These are phyloP conservation scores for Pteronura brasiliensis DNA, from an alignment of 2,113 vertebrate genomes.

Conservation along the genomic window DNA sequence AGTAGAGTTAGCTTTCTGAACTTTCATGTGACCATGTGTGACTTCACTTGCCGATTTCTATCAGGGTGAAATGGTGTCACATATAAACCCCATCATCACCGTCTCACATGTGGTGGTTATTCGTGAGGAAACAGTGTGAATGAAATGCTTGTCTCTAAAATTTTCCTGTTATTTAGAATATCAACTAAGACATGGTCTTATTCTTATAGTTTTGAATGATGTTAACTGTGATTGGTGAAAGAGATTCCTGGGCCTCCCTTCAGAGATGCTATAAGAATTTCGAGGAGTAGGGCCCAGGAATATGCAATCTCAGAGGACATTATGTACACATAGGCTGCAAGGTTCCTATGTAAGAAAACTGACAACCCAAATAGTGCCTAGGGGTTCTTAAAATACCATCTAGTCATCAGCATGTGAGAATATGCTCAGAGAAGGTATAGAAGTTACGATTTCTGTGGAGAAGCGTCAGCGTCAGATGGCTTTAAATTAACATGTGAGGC, in stretches of 20 bases:
- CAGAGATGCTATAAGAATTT: not conserved
- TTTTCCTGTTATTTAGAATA: not conserved
- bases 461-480: not conserved
- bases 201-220: not conserved
- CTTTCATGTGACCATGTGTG: not conserved
- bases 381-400: not conserved
- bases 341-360: not conserved
- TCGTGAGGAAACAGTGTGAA: not conserved
- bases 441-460: not conserved
- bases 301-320: not conserved
- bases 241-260: not conserved
- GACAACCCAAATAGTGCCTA: not conserved
- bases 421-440: not conserved
- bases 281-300: not conserved
- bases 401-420: not conserved
- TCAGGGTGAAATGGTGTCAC: not conserved
- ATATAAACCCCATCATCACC: not conserved
- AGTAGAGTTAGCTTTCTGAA: not conserved
- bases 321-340: not conserved
- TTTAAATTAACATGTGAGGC: not conserved
- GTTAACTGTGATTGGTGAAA: not conserved
- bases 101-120: not conserved
- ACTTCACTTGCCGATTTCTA: not conserved
- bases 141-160: not conserved
- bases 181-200: not conserved